phyloP scores from a whole-genome alignment of 2,888 invertebrate genomes.

The Ornithoptera alexandrae region DNA sequence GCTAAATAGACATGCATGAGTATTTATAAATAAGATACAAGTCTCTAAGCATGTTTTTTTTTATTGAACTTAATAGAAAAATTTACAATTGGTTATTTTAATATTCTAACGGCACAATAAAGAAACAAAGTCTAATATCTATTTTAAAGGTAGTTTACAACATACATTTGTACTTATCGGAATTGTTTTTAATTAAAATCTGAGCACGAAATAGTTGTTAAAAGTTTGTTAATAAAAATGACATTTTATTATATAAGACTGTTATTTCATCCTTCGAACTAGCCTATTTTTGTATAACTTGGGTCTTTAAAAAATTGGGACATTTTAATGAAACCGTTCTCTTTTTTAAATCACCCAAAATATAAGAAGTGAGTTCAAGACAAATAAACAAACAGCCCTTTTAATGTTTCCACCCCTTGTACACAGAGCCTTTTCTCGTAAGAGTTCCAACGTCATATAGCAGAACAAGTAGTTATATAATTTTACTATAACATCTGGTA shows the following conservation, averaged over 20 bases:
- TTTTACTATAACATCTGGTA: background rate
- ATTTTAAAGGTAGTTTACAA: constrained; percentile 33
- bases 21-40: background rate
- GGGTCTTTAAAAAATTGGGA: too few species aligned
- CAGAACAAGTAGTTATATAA: too few species aligned
- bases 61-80: constrained; percentile 6
- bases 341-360: too few species aligned
- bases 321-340: too few species aligned
- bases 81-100: constrained; percentile 4
- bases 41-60: background rate
- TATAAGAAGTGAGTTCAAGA: too few species aligned
- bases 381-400: too few species aligned
- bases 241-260: constrained; percentile 39
- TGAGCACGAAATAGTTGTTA: constrained; percentile 57
- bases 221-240: constrained; percentile 37
- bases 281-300: constrained; percentile 4
- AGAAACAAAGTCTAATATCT: constrained; percentile 30
- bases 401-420: too few species aligned
- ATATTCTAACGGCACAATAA: background rate
- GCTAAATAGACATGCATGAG: background rate
- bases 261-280: constrained; percentile 34
- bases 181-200: constrained; percentile 49
- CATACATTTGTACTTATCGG: constrained; percentile 37
- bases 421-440: too few species aligned
- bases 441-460: background rate